Evolutionary conservation across 2,113 vertebrate species (phyloP), one percentile per base, ranked within the genome.

Genomic region (Puntigrus tetrazona): DNA sequence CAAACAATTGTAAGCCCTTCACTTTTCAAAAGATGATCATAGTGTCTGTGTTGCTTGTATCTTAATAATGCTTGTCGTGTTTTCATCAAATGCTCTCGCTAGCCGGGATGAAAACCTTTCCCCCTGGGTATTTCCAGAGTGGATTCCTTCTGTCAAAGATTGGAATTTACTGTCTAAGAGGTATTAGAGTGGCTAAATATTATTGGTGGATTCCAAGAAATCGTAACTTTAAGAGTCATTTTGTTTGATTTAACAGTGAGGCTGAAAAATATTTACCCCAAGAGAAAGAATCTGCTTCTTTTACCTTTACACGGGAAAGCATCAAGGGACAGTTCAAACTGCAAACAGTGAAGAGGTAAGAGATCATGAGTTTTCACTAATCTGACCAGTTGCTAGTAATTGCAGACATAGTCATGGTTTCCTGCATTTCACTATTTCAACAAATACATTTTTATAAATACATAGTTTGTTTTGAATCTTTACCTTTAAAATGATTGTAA

Each of bases 61-160:
- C 34, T 61, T 70, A 0, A 72, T 36, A 36, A 73, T 7, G 65
- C 20, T 27, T 52, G 22, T 78, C 22, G 7, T 47, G 36, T 8
- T 3, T 16, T 85, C 36, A 27, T 22, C 76, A n/a, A 83, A 61
- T 89, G 38, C 27, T 10, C 86, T 2, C 86, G 70, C 29, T 86
- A 98, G 97, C 88, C 94, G 96, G 41, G 94, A 96, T 14, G 92
- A 95, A 87, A 91, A 94, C 87, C 86, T 91, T 90, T 96, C 94
- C 0, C 93, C 90, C 83, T 98, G 96, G 96, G 96, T 95, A 77
- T 98, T 97, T 82, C 94, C 97, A 0, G 95, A 96, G 18, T 98
- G 97, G 97, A 89, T 97, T 73, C 96, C 97, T 0, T 91, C 94
- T 78, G 88, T 88, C 2, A 92, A 87, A 38, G 89, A 92, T 84